phyloP scores from a whole-genome alignment of 2,113 vertebrate species.

The Rattus norvegicus region DNA sequence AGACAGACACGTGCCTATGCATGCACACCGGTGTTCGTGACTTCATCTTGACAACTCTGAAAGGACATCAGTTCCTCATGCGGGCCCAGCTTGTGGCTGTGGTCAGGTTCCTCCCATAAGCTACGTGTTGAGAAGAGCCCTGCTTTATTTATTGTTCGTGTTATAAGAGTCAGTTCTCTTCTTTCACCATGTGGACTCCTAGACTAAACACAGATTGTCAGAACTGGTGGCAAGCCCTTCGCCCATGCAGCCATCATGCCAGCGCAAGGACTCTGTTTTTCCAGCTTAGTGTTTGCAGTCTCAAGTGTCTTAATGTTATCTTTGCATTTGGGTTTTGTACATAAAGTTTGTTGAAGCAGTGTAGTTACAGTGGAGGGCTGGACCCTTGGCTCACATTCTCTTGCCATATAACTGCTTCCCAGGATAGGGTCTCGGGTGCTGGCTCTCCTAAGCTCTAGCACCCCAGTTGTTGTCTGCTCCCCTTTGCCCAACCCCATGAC shows the following conservation, averaged over 20 bases:
- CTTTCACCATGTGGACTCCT: not conserved
- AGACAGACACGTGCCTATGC: not conserved
- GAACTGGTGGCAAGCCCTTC: not conserved
- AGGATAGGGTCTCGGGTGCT: not conserved
- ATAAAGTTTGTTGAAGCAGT: not conserved
- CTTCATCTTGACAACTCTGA: not conserved
- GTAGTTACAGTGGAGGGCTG: not conserved
- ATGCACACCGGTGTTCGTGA: not conserved
- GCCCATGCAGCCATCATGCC: not conserved
- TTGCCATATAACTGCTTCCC: not conserved
- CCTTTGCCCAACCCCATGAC: not conserved
- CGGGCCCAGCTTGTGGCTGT: not conserved
- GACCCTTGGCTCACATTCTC: not conserved
- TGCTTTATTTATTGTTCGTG: not conserved
- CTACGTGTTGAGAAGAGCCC: not conserved
- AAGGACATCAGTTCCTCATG: not conserved
- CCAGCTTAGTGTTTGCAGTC: not conserved
- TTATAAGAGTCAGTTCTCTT: not conserved
- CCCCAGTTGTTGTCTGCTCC: not conserved
- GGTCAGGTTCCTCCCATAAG: not conserved
- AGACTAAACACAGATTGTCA: not conserved
- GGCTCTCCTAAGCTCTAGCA: not conserved
- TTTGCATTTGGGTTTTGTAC: not conserved
- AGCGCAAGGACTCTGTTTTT: not conserved
- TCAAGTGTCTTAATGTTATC: not conserved